phyloP scores from a whole-genome alignment of 2,888 invertebrate species.

The Ochlodes sylvanus region DNA sequence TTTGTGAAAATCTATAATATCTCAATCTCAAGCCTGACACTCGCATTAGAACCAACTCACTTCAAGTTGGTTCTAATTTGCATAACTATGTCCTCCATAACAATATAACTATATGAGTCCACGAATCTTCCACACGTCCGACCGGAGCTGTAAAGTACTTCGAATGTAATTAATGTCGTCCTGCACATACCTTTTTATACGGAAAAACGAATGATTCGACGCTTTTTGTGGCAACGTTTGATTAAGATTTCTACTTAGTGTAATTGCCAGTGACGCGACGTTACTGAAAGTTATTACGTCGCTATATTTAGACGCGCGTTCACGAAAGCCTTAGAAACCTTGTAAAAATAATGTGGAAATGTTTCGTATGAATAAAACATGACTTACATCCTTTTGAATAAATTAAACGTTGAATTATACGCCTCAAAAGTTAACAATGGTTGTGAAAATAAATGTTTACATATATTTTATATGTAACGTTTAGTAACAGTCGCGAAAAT shows the following conservation, averaged over 20 bases:
- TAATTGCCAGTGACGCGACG: constrained; percentile 24
- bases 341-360: constrained; percentile 7
- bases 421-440: too few relatives aligned
- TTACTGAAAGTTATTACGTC: constrained; percentile 24
- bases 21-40: too few relatives aligned
- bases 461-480: too few relatives aligned
- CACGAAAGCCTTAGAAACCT: constrained; percentile 3
- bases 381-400: constrained; percentile 2
- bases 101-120: not conserved
- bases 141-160: constrained; percentile 9
- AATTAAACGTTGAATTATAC: constrained; percentile 5
- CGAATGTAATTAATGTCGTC: constrained; percentile 68
- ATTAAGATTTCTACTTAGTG: constrained; percentile 49
- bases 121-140: not conserved
- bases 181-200: constrained; percentile 50
- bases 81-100: too few relatives aligned
- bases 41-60: too few relatives aligned
- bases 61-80: too few relatives aligned
- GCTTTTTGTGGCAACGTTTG: constrained; percentile 50
- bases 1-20: too few relatives aligned
- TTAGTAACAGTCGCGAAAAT: too few relatives aligned
- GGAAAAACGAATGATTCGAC: constrained; percentile 54
- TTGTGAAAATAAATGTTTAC: too few relatives aligned
- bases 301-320: constrained; percentile 9
- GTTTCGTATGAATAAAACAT: constrained; percentile 17